phyloP scores from a whole-genome alignment of 2,113 vertebrate genomes.

The Chlorodrepanis virens region DNA sequence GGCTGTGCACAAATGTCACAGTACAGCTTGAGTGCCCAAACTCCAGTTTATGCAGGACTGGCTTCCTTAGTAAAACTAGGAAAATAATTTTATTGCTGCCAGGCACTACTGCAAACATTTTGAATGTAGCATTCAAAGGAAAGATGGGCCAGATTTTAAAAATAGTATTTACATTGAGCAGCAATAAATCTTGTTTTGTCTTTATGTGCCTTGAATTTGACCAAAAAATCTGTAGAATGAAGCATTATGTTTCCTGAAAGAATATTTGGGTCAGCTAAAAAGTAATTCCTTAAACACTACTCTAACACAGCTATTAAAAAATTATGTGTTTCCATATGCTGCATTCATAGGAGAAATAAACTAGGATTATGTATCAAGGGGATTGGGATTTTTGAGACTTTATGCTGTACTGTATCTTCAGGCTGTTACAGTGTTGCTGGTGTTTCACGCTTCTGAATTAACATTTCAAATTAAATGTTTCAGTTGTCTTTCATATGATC shows the following conservation, averaged over 20 bases:
- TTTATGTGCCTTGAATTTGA: accelerated
- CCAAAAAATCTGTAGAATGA: background rate
- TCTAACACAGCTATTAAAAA: background rate
- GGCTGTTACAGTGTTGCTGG: background rate
- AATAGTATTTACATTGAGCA: background rate
- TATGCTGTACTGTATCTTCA: background rate
- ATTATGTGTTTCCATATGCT: background rate
- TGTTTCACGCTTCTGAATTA: background rate
- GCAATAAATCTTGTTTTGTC: background rate
- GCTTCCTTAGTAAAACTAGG: background rate
- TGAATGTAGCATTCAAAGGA: background rate
- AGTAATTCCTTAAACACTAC: background rate
- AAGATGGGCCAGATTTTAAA: background rate
- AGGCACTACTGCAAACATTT: background rate
- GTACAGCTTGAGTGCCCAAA: background rate
- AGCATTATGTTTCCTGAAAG: background rate
- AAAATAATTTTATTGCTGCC: background rate
- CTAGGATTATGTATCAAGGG: background rate
- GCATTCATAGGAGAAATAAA: background rate
- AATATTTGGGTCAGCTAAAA: background rate
- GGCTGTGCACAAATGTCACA: background rate
- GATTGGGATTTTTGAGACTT: background rate
- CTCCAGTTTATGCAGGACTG: background rate
- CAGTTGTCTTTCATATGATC: background rate
- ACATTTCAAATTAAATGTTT: background rate